A percentile compares a stretch with the other conserved stretches of the same genome.
Evolutionary conservation across 1,140 invertebrate species (phyloP).

Genomic region (Calephelis virginiensis): DNA sequence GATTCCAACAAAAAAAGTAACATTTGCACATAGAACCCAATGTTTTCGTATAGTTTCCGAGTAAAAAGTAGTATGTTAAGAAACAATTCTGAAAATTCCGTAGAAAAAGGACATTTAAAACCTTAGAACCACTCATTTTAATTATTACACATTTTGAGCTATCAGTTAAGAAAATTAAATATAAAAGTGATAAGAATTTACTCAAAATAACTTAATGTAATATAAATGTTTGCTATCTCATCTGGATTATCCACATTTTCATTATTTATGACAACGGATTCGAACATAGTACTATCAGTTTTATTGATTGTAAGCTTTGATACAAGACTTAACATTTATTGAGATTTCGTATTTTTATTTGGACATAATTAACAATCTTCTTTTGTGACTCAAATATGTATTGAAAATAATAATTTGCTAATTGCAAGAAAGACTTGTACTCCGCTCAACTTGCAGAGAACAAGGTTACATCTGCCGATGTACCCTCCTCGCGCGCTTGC

Average conservation of each 20-base stretch:
- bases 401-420: not conserved
- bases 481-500: constrained; percentile 11
- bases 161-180: not conserved
- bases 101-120: not conserved
- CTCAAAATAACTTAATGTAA: constrained; percentile 2
- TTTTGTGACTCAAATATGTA: too few relatives aligned
- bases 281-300: not conserved
- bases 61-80: not conserved
- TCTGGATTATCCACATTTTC: not conserved
- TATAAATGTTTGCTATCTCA: not conserved
- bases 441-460: constrained; percentile 3
- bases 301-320: not conserved
- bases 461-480: constrained; percentile 9
- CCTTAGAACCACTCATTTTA: not conserved
- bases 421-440: not conserved
- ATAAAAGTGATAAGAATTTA: not conserved
- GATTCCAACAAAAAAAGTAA: constrained; percentile 10
- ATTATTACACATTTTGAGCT: not conserved
- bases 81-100: constrained; percentile 6
- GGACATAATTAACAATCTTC: too few relatives aligned
- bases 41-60: too few relatives aligned
- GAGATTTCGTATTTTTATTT: too few relatives aligned
- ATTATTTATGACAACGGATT: not conserved
- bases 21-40: too few relatives aligned
- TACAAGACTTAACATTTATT: not conserved